phyloP scores from a whole-genome alignment of 2,113 vertebrate species.

The Carollia perspicillata region DNA sequence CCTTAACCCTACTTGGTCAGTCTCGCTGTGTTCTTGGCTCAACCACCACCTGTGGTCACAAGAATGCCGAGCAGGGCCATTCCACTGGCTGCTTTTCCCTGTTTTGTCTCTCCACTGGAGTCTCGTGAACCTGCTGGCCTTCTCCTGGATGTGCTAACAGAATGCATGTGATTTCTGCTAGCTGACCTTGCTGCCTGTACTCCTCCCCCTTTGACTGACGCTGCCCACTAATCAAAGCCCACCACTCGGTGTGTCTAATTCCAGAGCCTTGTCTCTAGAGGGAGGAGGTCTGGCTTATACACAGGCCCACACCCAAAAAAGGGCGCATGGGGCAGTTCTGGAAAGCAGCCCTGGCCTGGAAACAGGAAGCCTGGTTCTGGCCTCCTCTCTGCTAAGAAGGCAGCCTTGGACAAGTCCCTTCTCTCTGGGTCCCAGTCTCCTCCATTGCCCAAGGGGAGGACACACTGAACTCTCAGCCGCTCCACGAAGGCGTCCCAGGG shows the following conservation, averaged over 20 bases:
- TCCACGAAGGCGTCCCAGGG: neutral
- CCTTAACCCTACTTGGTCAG: neutral
- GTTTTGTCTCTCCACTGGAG: neutral
- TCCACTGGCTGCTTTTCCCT: neutral
- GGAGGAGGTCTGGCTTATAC: neutral
- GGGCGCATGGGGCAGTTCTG: neutral
- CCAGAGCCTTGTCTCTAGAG: neutral
- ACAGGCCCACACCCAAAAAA: neutral
- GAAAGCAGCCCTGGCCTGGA: neutral
- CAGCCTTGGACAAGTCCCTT: neutral
- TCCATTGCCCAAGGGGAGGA: neutral
- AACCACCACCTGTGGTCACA: neutral
- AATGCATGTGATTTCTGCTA: neutral
- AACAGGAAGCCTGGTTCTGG: neutral
- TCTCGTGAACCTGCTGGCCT: neutral
- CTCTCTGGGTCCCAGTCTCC: neutral
- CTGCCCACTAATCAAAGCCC: neutral
- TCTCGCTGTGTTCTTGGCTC: neutral
- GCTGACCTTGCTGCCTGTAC: neutral
- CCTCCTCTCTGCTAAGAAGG: neutral
- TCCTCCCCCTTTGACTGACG: neutral
- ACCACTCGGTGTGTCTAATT: neutral
- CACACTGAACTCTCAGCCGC: neutral
- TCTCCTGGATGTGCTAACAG: neutral
- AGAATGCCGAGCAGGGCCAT: neutral